Evolutionary conservation across 2,113 vertebrate species (phyloP).

Genomic region (Nesospiza acunhae): DNA sequence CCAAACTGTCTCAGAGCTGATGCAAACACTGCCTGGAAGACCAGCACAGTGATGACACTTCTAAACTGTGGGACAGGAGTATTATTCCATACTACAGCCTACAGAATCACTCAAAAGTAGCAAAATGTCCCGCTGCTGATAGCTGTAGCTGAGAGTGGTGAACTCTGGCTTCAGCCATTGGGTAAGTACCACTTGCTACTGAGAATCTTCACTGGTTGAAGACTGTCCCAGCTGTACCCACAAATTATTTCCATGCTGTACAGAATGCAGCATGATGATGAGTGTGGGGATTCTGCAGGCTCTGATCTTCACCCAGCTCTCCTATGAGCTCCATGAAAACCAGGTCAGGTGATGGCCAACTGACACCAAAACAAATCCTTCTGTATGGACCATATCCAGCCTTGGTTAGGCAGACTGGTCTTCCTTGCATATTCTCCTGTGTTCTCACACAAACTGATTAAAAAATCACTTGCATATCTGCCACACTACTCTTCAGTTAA

Average conservation of each 20-base stretch:
- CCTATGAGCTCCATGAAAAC: neutral
- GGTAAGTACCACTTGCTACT: neutral
- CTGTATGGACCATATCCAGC: neutral
- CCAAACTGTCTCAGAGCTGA: neutral
- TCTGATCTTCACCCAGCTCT: neutral
- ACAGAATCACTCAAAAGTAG: neutral
- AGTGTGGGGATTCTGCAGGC: neutral
- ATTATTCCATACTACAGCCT: neutral
- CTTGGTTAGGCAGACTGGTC: neutral
- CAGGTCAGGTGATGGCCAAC: neutral
- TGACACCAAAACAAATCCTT: neutral
- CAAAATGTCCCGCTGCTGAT: neutral
- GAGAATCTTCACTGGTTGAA: neutral
- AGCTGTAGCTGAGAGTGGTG: neutral
- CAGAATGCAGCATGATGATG: neutral
- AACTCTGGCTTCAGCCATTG: fast-evolving
- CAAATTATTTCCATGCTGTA: neutral
- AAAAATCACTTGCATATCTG: neutral
- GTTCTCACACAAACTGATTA: neutral
- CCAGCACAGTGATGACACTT: fast-evolving
- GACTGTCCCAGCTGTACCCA: neutral
- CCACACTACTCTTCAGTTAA: neutral
- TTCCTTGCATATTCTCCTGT: neutral
- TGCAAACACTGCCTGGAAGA: neutral
- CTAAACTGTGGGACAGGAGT: neutral